Base-by-base conservation (phyloP, 2,113 vertebrate species). In the Collichthys lucidus region DNA sequence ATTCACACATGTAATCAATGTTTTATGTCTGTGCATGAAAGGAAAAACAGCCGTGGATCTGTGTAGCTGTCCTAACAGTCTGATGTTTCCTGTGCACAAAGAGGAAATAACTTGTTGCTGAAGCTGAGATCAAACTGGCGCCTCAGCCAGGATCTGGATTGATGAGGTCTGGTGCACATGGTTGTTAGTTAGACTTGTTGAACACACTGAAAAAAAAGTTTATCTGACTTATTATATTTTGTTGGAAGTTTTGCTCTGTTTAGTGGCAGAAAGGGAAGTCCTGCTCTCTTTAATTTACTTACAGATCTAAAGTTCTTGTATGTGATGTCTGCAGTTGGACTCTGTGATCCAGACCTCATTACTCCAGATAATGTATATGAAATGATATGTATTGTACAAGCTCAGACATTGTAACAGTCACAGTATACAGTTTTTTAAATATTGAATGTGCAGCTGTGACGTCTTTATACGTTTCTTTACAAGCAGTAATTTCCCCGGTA, bases 321-420 rank as follows among this genome's bases (percentile, higher is more conserved):
- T 35, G 35, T 35, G 35, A 35, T 1, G 35, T 35, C 35, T 40
- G 35, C 35, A 40, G 35, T 40, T 40, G 35, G 35, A 40, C 35
- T 8, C n/a, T n/a, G n/a, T n/a, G 9, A 66, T 40, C 47, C 26
- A 68, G 49, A 53, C 49, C 14, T 69, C 67, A 57, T 26, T 12
- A 35, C 29, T 31, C 24, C 65, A 67, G 63, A 65, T 66, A 6
- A 55, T 53, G 19, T n/a, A n/a, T n/a, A n/a, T n/a, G n/a, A n/a
- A n/a, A n/a, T n/a, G n/a, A n/a, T n/a, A n/a, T n/a, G n/a, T 40
- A 31, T 40, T 68, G 19, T 68, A 14, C 49, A 53, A 52, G 17
- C 24, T 8, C 24, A 67, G 46, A 50, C 10, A 19, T 11, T 66
- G 16, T 20, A 11, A 50, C 26, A 4, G 31, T 50, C 65, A n/a